Percentiles rank a stretch among this genome's conserved stretches.
phyloP scores from a whole-genome alignment of 2,888 invertebrate species.

The Apamea crenata region DNA sequence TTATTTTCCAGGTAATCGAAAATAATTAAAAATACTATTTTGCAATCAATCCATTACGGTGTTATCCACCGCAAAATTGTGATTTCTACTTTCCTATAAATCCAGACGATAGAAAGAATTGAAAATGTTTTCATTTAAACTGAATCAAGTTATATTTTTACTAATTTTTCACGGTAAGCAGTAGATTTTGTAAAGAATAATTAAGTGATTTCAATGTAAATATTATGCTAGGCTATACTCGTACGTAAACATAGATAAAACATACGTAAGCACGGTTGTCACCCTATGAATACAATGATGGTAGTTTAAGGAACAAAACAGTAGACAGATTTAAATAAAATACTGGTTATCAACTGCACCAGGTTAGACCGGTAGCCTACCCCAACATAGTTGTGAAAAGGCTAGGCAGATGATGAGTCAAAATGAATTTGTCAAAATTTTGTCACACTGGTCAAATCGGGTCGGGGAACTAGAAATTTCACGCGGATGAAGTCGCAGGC shows the following conservation, averaged over 20 bases:
- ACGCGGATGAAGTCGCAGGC: too few species aligned
- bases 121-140: slow-evolving; percentile 39
- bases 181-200: neutral
- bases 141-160: slow-evolving; percentile 11
- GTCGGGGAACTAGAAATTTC: too few species aligned
- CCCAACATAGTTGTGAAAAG: neutral
- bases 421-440: neutral
- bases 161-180: slow-evolving; percentile 37
- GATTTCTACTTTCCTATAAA: slow-evolving; percentile 1
- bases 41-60: neutral
- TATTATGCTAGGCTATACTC: neutral
- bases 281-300: neutral
- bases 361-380: neutral
- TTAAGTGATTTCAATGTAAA: neutral
- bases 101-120: neutral
- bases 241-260: neutral
- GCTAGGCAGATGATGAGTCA: neutral
- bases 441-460: neutral
- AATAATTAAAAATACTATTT: neutral
- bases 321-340: neutral
- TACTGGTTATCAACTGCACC: neutral
- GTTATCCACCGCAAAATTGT: slow-evolving; percentile 19
- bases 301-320: neutral
- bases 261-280: neutral
- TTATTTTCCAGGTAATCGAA: slow-evolving; percentile 10